phyloP scores from a whole-genome alignment of 2,888 invertebrate genomes.

The Ligdia adustata region DNA sequence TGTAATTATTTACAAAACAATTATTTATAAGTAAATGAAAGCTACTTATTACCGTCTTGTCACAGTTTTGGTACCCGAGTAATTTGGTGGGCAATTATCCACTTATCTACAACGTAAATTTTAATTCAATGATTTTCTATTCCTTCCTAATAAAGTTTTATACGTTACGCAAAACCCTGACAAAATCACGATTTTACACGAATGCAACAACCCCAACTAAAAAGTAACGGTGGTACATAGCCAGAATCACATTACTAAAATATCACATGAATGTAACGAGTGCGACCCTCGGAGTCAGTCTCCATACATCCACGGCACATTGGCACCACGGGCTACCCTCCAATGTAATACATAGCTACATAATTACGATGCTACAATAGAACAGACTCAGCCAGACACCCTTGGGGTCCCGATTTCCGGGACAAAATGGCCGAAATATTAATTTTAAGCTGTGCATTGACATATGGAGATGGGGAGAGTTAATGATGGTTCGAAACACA shows the following conservation, averaged over 20 bases:
- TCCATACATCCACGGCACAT: conserved; percentile 3
- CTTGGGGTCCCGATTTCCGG: conserved; percentile 42
- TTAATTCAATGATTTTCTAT: no score
- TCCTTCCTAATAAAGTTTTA: no score
- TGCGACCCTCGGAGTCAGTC: conserved; percentile 48
- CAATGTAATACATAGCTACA: conserved; percentile 50
- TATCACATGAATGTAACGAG: conserved; percentile 51
- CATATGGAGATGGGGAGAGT: conserved; percentile 32
- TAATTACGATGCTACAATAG: conserved; percentile 58
- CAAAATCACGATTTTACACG: no score
- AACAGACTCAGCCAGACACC: conserved; percentile 46
- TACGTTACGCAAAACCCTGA: no score
- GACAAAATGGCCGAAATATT: conserved; percentile 38
- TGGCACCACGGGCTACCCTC: conserved; percentile 23
- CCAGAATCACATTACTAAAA: conserved; percentile 59
- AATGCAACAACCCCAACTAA: conserved; percentile 23
- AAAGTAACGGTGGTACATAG: conserved; percentile 28
- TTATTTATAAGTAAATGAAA: no score
- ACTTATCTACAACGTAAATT: no score
- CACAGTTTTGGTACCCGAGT: no score
- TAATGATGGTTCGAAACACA: conserved; percentile 16
- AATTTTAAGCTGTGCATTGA: conserved; percentile 26
- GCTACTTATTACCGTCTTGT: no score
- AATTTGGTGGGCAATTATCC: no score
- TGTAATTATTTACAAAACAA: no score